These are phyloP conservation scores for Smittia aterrima DNA, from an alignment of 2,888 invertebrate species.

Conservation along the genomic window DNA sequence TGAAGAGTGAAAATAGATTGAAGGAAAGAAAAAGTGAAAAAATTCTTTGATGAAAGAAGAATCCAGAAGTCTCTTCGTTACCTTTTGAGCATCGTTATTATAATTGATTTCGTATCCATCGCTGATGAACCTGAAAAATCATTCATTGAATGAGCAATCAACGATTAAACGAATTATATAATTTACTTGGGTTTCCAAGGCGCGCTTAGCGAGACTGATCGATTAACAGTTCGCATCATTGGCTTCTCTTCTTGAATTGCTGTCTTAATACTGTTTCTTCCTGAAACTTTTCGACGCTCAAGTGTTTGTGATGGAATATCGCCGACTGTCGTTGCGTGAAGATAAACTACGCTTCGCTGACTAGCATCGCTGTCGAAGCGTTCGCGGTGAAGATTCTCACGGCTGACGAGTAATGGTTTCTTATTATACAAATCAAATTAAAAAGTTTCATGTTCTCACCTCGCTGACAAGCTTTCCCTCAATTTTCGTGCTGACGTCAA, in stretches of 20 bases:
- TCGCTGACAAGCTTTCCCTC: slow-evolving; percentile 28
- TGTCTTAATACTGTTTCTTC: slow-evolving; percentile 45
- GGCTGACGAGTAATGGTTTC: slow-evolving; percentile 46
- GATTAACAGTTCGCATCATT: slow-evolving; percentile 69
- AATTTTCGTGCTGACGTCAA: slow-evolving; percentile 27
- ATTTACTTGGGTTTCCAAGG: slow-evolving; percentile 74
- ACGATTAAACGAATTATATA: not conserved
- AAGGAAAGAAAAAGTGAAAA: slow-evolving; percentile 1
- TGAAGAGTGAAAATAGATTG: not conserved
- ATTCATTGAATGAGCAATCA: not conserved
- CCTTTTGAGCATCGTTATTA: slow-evolving; percentile 31
- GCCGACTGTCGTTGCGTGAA: slow-evolving; percentile 84
- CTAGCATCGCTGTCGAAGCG: slow-evolving; percentile 65
- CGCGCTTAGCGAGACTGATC: slow-evolving; percentile 78
- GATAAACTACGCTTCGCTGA: slow-evolving; percentile 78
- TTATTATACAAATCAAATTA: not conserved
- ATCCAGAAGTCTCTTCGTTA: not conserved
- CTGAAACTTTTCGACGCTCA: slow-evolving; percentile 63
- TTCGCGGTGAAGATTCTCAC: slow-evolving; percentile 50
- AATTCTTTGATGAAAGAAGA: not conserved
- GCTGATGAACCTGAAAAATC: slow-evolving; percentile 23
- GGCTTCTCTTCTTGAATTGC: slow-evolving; percentile 48
- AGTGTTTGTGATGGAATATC: slow-evolving; percentile 73
- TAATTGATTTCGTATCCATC: slow-evolving; percentile 39
- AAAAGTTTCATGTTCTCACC: slow-evolving; percentile 17